phyloP scores from a whole-genome alignment of 1,140 invertebrate genomes.

The Apis mellifera region DNA sequence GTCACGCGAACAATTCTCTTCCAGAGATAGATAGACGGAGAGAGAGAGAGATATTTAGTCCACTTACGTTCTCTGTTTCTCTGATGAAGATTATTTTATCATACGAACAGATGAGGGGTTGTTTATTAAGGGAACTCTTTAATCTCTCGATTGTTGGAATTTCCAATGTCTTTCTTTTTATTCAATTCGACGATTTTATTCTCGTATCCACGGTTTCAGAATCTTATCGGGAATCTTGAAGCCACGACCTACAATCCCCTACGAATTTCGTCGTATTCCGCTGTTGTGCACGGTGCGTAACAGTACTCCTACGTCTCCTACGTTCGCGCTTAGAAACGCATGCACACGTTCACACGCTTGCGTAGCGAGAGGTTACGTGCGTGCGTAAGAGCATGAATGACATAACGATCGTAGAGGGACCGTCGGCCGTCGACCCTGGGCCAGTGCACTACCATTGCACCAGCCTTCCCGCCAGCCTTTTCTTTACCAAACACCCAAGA shows the following conservation, averaged over 20 bases:
- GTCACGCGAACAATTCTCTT: slow-evolving; percentile 43
- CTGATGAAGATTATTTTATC: too few species aligned
- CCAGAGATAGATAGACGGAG: too few species aligned
- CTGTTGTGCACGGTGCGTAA: slow-evolving; percentile 62
- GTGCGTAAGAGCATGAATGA: slow-evolving; percentile 77
- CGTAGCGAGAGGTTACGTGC: slow-evolving; percentile 62
- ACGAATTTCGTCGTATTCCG: slow-evolving; percentile 52
- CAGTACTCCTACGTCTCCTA: slow-evolving; percentile 73
- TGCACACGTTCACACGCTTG: slow-evolving; percentile 59
- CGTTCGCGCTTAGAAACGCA: slow-evolving; percentile 55
- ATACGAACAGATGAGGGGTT: too few species aligned
- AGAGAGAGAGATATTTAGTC: neutral
- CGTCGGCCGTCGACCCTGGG: slow-evolving; percentile 74
- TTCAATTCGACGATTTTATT: too few species aligned
- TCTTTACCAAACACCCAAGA: slow-evolving; percentile 18
- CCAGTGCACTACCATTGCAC: slow-evolving; percentile 47
- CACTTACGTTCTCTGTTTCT: too few species aligned
- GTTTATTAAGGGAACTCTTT: too few species aligned
- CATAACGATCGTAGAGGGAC: slow-evolving; percentile 71
- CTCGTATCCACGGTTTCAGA: too few species aligned
- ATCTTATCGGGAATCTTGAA: neutral
- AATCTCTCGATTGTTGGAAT: too few species aligned
- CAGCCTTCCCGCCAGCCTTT: slow-evolving; percentile 33
- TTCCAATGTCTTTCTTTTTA: too few species aligned
- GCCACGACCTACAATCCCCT: slow-evolving; percentile 25